phyloP scores from a whole-genome alignment of 2,113 vertebrate genomes.

The Enhydra lutris region DNA sequence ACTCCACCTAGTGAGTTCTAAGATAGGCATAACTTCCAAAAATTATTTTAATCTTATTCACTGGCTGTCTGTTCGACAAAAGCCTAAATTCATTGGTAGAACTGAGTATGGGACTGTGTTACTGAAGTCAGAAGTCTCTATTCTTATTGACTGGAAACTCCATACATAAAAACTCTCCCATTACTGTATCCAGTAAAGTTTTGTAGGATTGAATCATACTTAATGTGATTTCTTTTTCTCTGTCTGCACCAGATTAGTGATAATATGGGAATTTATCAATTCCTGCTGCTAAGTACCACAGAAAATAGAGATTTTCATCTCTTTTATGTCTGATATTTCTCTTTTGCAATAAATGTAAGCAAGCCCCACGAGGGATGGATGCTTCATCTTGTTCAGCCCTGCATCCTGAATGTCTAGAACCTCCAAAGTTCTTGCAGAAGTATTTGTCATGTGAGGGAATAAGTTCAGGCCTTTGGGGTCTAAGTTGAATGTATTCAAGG shows the following conservation, averaged over 20 bases:
- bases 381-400: background rate
- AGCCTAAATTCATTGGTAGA: background rate
- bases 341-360: background rate
- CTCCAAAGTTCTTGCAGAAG: background rate
- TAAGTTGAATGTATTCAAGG: background rate
- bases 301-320: background rate
- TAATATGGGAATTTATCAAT: background rate
- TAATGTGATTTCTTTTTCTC: slow-evolving; percentile 23
- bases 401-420: background rate
- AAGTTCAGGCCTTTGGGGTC: background rate
- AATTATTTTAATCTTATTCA: background rate
- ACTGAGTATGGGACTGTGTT: background rate
- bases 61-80: background rate
- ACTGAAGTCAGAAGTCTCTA: background rate
- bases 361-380: background rate
- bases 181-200: background rate
- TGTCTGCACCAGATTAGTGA: background rate
- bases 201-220: background rate
- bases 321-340: background rate
- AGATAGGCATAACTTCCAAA: background rate
- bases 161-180: background rate
- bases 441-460: background rate
- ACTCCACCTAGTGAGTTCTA: background rate
- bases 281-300: background rate
- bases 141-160: slow-evolving; percentile 25